Percentiles rank a stretch among this genome's conserved stretches.
These are phyloP conservation scores for Bucco capensis DNA, from an alignment of 2,113 vertebrate genomes.

Conservation along the genomic window DNA sequence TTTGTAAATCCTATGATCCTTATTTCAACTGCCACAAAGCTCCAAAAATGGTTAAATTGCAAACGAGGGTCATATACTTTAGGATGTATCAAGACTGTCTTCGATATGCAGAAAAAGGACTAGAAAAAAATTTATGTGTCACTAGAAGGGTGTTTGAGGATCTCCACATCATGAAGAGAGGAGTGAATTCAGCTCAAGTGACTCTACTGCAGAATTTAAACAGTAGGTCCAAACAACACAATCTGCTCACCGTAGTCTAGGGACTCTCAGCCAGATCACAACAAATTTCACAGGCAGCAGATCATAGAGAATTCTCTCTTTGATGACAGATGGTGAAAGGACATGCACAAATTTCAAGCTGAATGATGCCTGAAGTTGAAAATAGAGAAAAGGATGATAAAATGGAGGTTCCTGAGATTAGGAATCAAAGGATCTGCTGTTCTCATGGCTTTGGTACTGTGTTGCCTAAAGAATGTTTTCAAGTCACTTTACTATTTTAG, in stretches of 20 bases:
- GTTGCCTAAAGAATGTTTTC: background rate
- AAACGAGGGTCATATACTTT: background rate
- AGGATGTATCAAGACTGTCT: background rate
- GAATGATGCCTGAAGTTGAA: background rate
- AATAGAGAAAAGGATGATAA: background rate
- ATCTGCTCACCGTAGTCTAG: background rate
- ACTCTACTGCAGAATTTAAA: background rate
- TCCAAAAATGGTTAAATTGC: background rate
- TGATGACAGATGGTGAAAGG: slow-evolving; percentile 49
- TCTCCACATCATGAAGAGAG: background rate
- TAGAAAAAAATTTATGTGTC: background rate
- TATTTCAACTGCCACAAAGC: background rate
- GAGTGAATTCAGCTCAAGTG: background rate
- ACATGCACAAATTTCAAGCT: background rate
- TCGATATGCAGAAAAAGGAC: background rate
- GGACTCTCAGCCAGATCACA: background rate
- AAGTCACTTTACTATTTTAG: background rate
- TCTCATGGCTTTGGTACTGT: background rate
- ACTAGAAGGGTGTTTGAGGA: background rate
- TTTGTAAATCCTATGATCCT: background rate
- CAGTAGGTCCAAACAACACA: background rate
- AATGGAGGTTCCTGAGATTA: background rate
- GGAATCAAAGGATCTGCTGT: background rate
- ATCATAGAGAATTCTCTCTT: slow-evolving; percentile 32
- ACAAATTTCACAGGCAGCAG: slow-evolving; percentile 25